Evolutionary conservation across 2,797 vertebrate genomes (phyloP).

Genomic region (Poeciliopsis paucimaculata): DNA sequence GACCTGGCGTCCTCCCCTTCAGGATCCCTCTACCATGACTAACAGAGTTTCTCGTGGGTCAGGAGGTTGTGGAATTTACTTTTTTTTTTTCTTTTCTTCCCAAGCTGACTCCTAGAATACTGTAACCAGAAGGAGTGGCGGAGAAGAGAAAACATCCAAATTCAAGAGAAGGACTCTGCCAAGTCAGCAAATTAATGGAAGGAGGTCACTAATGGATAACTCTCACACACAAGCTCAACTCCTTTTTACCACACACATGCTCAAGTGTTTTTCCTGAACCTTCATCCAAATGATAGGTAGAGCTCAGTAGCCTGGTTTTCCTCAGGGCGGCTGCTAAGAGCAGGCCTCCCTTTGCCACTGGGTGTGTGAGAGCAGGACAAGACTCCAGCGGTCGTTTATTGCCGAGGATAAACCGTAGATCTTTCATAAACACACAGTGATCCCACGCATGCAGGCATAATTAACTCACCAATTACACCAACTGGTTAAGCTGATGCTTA

Average conservation of each 20-base stretch:
- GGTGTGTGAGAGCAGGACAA: constrained; percentile 50
- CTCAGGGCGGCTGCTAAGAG: constrained; percentile 35
- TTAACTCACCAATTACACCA: constrained; percentile 78
- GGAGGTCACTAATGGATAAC: constrained; percentile 60
- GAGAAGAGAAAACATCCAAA: constrained; percentile 60
- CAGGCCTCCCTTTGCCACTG: constrained; percentile 15
- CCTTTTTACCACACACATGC: constrained; percentile 64
- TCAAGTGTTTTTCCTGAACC: constrained; percentile 66
- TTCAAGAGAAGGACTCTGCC: constrained; percentile 49
- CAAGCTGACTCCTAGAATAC: constrained; percentile 28
- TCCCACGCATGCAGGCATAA: constrained; percentile 66
- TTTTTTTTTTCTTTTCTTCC: constrained; percentile 5
- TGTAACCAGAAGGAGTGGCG: neutral
- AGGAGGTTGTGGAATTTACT: constrained; percentile 51
- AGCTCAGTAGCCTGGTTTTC: constrained; percentile 27
- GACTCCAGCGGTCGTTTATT: constrained; percentile 65
- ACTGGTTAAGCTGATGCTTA: constrained; percentile 47
- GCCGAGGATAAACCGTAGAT: constrained; percentile 67
- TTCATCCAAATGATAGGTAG: constrained; percentile 31
- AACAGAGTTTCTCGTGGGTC: constrained; percentile 49
- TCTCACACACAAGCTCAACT: constrained; percentile 34
- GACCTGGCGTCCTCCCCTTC: constrained; percentile 53
- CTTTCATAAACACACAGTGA: constrained; percentile 57
- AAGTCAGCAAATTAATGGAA: constrained; percentile 63
- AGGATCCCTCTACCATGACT: constrained; percentile 57